phyloP scores from a whole-genome alignment of 2,113 vertebrate genomes.

The Ancistrus triradiatus region DNA sequence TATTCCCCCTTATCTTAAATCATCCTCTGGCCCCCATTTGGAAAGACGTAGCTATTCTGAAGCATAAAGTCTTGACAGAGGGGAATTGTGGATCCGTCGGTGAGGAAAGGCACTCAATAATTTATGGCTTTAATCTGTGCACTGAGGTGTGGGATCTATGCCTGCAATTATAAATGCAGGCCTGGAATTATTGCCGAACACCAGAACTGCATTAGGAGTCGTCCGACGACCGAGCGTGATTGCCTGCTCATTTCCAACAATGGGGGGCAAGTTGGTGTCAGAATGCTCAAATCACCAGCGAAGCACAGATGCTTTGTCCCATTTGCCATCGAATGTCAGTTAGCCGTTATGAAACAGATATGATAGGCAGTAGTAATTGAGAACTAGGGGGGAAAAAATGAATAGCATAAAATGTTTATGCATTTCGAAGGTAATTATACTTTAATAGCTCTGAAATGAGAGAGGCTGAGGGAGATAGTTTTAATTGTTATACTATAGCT shows the following conservation, averaged over 20 bases:
- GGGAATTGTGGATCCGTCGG: slow-evolving; percentile 90
- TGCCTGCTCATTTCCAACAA: slow-evolving; percentile 96
- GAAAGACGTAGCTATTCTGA: slow-evolving; percentile 87
- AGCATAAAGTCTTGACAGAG: slow-evolving; percentile 92
- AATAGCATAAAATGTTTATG: slow-evolving; percentile 74
- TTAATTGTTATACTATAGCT: slow-evolving; percentile 72
- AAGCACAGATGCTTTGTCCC: slow-evolving; percentile 83
- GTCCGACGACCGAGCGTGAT: slow-evolving; percentile 98
- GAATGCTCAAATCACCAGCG: slow-evolving; percentile 87
- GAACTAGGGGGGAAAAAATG: slow-evolving; percentile 68
- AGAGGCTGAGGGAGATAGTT: slow-evolving; percentile 66
- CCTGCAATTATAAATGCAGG: slow-evolving; percentile 99
- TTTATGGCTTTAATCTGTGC: slow-evolving; percentile 99
- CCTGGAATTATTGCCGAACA: slow-evolving; percentile 99
- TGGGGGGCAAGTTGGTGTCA: slow-evolving; percentile 98
- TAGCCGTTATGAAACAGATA: slow-evolving; percentile 85
- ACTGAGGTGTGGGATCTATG: slow-evolving; percentile 99
- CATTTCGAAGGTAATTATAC: slow-evolving; percentile 75
- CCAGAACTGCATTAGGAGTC: slow-evolving; percentile 99
- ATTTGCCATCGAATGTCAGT: slow-evolving; percentile 96
- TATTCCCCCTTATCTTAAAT: slow-evolving; percentile 57
- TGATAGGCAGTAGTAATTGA: slow-evolving; percentile 79
- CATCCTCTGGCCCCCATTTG: slow-evolving; percentile 68
- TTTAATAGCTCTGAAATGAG: slow-evolving; percentile 71
- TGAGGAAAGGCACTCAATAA: slow-evolving; percentile 95